phyloP scores from a whole-genome alignment of 2,113 vertebrate genomes.

The Helogale parvula region DNA sequence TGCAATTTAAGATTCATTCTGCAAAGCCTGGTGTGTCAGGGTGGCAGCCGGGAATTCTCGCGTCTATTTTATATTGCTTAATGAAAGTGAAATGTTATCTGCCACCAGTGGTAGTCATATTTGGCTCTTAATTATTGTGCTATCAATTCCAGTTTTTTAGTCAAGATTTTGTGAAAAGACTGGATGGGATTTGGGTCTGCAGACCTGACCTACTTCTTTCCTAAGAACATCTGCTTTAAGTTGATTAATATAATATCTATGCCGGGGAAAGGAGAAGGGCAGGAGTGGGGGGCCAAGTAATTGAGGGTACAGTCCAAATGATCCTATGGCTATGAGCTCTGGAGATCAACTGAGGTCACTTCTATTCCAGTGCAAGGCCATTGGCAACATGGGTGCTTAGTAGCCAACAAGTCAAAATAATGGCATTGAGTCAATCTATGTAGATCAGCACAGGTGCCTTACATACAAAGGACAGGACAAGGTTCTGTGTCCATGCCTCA shows the following conservation, averaged over 20 bases:
- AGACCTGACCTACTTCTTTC: constrained; percentile 76
- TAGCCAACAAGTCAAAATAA: background rate
- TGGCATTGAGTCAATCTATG: background rate
- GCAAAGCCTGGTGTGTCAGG: constrained; percentile 58
- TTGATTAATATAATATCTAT: constrained; percentile 66
- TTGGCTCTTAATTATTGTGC: constrained; percentile 73
- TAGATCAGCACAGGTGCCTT: background rate
- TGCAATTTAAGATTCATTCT: constrained; percentile 69
- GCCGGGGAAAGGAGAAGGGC: background rate
- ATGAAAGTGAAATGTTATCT: constrained; percentile 77
- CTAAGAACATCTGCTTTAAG: constrained; percentile 62
- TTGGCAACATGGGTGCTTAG: background rate
- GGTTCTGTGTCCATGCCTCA: background rate
- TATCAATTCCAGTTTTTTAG: constrained; percentile 73
- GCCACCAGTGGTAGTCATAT: constrained; percentile 73
- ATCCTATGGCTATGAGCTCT: background rate
- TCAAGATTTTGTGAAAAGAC: constrained; percentile 76
- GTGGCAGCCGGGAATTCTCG: constrained; percentile 61
- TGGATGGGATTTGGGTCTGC: constrained; percentile 72
- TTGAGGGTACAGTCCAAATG: background rate
- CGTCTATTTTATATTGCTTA: constrained; percentile 78
- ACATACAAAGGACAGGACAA: background rate
- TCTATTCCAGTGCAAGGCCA: background rate
- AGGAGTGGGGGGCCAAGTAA: background rate
- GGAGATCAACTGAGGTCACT: background rate